These are phyloP conservation scores for Chrysomallon squamiferum DNA, from an alignment of 1,140 invertebrate species.

Conservation along the genomic window DNA sequence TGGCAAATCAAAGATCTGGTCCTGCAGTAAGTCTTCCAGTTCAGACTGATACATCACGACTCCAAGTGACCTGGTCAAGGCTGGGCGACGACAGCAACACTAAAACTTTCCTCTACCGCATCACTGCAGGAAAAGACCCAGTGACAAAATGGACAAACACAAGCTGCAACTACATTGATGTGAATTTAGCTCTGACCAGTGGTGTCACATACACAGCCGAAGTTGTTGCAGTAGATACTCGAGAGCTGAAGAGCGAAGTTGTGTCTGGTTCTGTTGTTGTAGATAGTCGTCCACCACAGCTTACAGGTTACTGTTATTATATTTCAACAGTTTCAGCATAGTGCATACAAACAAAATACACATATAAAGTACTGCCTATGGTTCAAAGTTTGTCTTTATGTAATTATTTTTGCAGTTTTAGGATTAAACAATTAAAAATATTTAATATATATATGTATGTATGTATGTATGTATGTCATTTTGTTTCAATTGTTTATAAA, in stretches of 20 bases:
- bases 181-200: no score
- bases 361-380: no score
- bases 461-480: no score
- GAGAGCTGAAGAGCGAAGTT: not conserved
- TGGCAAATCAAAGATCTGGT: not conserved
- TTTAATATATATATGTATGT: no score
- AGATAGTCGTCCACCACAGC: constrained; percentile 2
- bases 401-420: no score
- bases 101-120: not conserved
- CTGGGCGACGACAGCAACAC: not conserved
- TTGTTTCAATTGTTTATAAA: no score
- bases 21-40: not conserved
- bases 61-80: not conserved
- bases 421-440: no score
- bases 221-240: not conserved
- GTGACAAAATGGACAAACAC: not conserved
- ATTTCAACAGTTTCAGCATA: no score
- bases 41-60: not conserved
- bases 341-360: no score
- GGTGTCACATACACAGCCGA: not conserved
- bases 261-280: constrained; percentile 1
- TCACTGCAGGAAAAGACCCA: not conserved
- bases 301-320: no score
- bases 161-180: not conserved
- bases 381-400: no score